Base-by-base conservation (phyloP, 2,888 invertebrate genomes). In the Drosophila antonietae region DNA sequence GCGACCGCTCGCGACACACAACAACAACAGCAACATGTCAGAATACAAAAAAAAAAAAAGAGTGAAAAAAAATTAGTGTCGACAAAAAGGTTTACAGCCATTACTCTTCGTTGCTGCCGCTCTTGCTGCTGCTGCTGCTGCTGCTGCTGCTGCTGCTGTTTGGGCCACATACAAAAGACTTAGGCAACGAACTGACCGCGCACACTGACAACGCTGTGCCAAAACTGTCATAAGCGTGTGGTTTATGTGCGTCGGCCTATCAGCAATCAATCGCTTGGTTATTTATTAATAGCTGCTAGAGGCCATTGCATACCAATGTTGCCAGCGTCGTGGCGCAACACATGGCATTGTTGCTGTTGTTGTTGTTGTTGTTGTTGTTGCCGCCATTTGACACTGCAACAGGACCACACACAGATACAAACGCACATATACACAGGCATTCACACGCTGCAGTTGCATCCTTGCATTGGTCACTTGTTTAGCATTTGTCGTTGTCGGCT, bases 61-160 rank as follows among this genome's bases (percentile, higher is more conserved):
- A 71, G 72, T 59, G 61, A 73, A 73, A 77, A 86, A 91, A 91
- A 91, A 91, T 91, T 92, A 92, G 92, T 91, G 91, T 91, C 91
- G 91, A 92, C 91, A 91, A 92, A 91, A 91, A 90, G 91, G 91
- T 91, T 92, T 90, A 90, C 87, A 90, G 85, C 82, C 91, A 91
- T 91, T 91, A 91, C 83, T 91, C 91, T 91, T 88, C 82, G 86
- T 81, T 78, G 83, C 68, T 61, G 72, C 68, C 49, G 39, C 39
- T 35, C 35, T 35, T 78, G 83, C 68, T 61, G 72, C 68, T 44
- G 39, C 39, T 35, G 10, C 10, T 39, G 39, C 39, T 37, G 68
- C 46, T 43, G 56, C 37, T 18, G 84, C 77, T 79, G 55, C 55
- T 31, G 84, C 77, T 82, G 56, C 56, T 15, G 56, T 33, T 23